Base-by-base conservation (phyloP, 2,888 invertebrate species). In the Cordilura impudica region DNA sequence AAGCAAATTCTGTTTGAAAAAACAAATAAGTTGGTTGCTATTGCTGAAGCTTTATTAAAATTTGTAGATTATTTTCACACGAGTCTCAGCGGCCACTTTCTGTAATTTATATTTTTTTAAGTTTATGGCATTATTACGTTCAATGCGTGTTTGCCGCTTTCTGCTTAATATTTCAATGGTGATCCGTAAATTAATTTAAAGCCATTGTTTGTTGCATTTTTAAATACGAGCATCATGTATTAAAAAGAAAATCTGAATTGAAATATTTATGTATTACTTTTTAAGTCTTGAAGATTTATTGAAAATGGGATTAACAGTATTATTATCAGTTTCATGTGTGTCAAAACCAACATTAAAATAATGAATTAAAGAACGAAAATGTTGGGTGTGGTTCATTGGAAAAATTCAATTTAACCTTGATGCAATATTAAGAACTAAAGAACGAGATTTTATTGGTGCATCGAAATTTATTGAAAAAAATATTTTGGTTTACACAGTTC, bases 101-200 rank as follows among this genome's bases (percentile, higher is more conserved):
- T 16, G 76, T 65, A 65, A 70, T 70, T 76, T 76, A 70, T 71
- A 60, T 70, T 60, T 58, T 45, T 47, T 75, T 61, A n/a, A n/a
- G n/a, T 67, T 19, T 16, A 31, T 53, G 58, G 18, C 35, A 31
- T 70, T 70, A 58, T 53, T 60, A 65, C 51, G 4, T 45, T 65
- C 21, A 53, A 65, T 51, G 61, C 7, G 47, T 43, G 18, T 66
- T 73, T 45, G 23, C 39, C 51, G 29, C 16, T 39, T 29, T 74
- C 29, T 5, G n/a, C 43, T n/a, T 6, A 45, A 16, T 31, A 16
- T 63, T 72, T 26, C 21, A 10, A 10, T 16, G 19, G 12, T 49
- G n/a, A 10, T 21, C 21, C 10, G 0, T 14, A 43, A 70, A 60
- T 10, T 12, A 7, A 21, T 39, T 16, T 26, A 23, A 2, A 21